Base-by-base conservation (phyloP, 1,140 invertebrate species). In the Ptiloglossa arizonensis region DNA sequence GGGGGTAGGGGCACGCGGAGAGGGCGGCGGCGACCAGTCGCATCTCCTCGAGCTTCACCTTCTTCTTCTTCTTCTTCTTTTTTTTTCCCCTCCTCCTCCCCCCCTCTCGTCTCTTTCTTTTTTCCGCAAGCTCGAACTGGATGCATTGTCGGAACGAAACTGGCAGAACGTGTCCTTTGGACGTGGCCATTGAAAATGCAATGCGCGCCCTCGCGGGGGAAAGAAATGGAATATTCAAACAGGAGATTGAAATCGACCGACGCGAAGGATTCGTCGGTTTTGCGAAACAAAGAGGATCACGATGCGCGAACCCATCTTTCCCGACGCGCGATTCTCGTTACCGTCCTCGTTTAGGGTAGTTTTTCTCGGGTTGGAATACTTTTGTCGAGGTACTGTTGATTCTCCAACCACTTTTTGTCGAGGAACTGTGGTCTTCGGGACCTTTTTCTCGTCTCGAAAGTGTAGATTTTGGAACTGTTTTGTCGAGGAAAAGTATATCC, bases 81-180 rank as follows among this genome's bases (percentile, higher is more conserved):
- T 32, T 29, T 22, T 50, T 11, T 17, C 48, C 27, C 13, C n/a
- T n/a, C n/a, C n/a, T n/a, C n/a, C n/a, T n/a, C n/a, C n/a, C n/a
- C n/a, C n/a, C n/a, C n/a, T n/a, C n/a, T n/a, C 22, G 52, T 29
- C 13, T n/a, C n/a, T 13, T 22, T 72, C 17, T 24, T 5, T 32
- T 38, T 38, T 24, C 2, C 41, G 27, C 24, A 19, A 15, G 9
- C 4, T 59, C 13, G 41, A 38, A 75, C 64, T 59, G 64, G 41
- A 68, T 19, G 72, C 41, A 75, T 68, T 68, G 72, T 75, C 52
- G 63, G 41, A 15, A 48, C 52, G 63, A 68, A 38, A 75, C 63
- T 19, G 63, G 64, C 17, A 1, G 50, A 48, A 68, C 64, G 52
- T 75, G 52, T 54, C 32, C 22, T 63, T 72, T 27, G 29, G 9